Evolutionary conservation across 2,888 invertebrate species (phyloP), one percentile per base, ranked within the genome.

Genomic region (Megalurothrips usitatus): DNA sequence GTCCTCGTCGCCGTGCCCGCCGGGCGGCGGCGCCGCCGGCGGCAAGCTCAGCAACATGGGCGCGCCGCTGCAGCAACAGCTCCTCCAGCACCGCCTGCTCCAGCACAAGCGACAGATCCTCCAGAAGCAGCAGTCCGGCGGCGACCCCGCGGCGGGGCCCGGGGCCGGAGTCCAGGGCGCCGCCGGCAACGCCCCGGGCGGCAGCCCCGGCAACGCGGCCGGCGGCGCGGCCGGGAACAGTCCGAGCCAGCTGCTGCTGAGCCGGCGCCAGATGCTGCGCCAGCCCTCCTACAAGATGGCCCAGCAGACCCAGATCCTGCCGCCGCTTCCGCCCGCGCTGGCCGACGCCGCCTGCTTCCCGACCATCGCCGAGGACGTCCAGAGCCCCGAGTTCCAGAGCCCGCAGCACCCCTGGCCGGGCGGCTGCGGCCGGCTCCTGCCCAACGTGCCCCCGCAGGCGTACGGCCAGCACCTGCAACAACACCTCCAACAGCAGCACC

Each of bases 211-310:
- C 6, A 43, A 43, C 34, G 2, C 34, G 3, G 6, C 34, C 34
- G 34, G 34, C 34, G 6, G 6, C 34, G 34, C 6, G 3, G 2
- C 34, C 34, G 34, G 34, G 3, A 43, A 43, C 34, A 85, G 86
- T 17, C 85, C 89, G 68, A 90, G 90, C 83, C 87, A 89, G 10
- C 84, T 89, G 49, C 90, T 90, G 4, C 87, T 93, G 80, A 90
- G 91, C 80, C 88, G 92, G 78, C 90, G 94, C 81, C 94, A 94
- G 86, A 93, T 96, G 91, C 89, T 95, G 79, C 89, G 96, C 10
- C 96, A 96, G 86, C 94, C 95, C 84, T 95, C 95, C 84, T 96
- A 95, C 87, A 96, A 96, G 88, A 91, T 96, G 84, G 95, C 95
- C 52, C 95, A 95, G 86, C 94, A 95, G 86, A 94, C 93, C 84